Evolutionary conservation across 2,113 vertebrate genomes (phyloP).

Genomic region (Ramphastos sulfuratus): DNA sequence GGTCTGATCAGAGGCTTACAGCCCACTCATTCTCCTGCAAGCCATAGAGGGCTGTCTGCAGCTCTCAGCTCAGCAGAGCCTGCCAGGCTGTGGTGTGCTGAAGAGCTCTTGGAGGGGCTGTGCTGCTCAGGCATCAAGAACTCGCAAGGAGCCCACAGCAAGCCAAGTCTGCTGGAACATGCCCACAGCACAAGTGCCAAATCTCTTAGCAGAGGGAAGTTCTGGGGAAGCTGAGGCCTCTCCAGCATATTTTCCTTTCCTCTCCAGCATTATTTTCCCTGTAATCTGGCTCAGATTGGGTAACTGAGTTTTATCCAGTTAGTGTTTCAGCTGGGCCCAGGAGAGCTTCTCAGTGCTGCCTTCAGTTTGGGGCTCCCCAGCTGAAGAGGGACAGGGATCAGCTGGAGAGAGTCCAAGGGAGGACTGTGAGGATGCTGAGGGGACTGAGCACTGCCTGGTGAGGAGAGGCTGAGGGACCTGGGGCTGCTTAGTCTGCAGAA

Average conservation of each 20-base stretch:
- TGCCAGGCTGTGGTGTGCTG: neutral
- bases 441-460: too few relatives aligned
- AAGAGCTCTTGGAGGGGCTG: neutral
- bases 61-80: neutral
- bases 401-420: too few relatives aligned
- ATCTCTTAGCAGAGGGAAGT: neutral
- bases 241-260: neutral
- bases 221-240: neutral
- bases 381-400: too few relatives aligned
- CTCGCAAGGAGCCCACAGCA: neutral
- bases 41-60: neutral
- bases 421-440: too few relatives aligned
- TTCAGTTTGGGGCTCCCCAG: too few relatives aligned
- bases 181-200: neutral
- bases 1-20: neutral
- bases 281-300: neutral
- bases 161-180: constrained; percentile 27
- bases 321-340: neutral
- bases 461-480: too few relatives aligned
- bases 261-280: neutral
- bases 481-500: too few relatives aligned
- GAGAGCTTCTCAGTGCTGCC: neutral
- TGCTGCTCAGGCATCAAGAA: constrained; percentile 23
- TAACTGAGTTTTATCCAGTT: constrained; percentile 14
- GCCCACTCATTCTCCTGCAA: neutral